phyloP scores from a whole-genome alignment of 1,140 invertebrate species.

The Protaetia brevitarsis region DNA sequence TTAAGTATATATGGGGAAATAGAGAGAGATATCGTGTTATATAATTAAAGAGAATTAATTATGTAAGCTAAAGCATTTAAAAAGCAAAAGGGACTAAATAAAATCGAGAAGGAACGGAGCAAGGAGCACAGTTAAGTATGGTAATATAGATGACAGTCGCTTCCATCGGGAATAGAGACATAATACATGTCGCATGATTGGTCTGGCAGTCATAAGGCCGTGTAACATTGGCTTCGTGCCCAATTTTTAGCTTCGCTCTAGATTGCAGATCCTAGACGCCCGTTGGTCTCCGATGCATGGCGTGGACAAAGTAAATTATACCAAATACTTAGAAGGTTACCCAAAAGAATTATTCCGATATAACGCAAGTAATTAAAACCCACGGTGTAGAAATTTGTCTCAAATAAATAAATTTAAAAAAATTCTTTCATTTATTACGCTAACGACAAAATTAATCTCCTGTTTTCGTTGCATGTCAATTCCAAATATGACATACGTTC shows the following conservation, averaged over 20 bases:
- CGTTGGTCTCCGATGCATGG: neutral
- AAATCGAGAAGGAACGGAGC: neutral
- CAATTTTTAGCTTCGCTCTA: slow-evolving; percentile 7
- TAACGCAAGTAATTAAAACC: too few relatives aligned
- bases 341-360: too few relatives aligned
- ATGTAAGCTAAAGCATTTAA: neutral
- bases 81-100: neutral
- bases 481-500: too few relatives aligned
- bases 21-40: neutral
- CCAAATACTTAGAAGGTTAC: too few relatives aligned
- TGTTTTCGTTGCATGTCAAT: too few relatives aligned
- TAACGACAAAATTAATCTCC: too few relatives aligned
- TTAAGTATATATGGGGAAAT: too few relatives aligned
- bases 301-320: neutral
- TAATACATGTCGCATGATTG: slow-evolving; percentile 13
- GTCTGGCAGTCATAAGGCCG: neutral
- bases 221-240: neutral
- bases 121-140: neutral
- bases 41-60: neutral
- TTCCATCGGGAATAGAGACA: slow-evolving; percentile 3
- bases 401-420: too few relatives aligned
- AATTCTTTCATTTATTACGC: too few relatives aligned
- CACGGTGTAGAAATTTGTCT: too few relatives aligned
- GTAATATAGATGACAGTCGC: neutral
- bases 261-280: slow-evolving; percentile 6